A percentile compares a stretch with the other conserved stretches of the same genome.
Conservation (phyloP, 2,113 vertebrate species). For the Blennius ocellaris region DNA sequence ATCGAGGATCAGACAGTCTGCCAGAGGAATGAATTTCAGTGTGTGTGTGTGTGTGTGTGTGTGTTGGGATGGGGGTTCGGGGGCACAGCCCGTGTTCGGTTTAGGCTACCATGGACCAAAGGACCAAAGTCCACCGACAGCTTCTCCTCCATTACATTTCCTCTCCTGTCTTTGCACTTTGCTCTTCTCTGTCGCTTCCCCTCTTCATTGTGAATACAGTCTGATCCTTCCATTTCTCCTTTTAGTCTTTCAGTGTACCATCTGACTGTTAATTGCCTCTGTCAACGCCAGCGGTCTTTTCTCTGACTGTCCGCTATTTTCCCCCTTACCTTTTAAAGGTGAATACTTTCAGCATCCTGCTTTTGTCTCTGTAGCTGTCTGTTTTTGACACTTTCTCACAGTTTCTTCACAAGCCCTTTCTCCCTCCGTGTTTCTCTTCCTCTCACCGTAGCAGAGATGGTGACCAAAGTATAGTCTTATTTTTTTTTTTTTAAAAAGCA, state of each 20-base stretch:
- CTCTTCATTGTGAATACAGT: conserved; percentile 58
- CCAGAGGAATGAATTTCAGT: conserved; percentile 48
- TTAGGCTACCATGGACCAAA: conserved; percentile 37
- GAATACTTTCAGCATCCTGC: conserved; percentile 66
- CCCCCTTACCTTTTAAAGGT: conserved; percentile 55
- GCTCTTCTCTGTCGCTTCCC: conserved; percentile 54
- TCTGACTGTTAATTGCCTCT: conserved; percentile 63
- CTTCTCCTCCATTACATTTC: conserved; percentile 46
- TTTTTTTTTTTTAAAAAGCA: conserved; percentile 46
- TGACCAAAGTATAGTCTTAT: conserved; percentile 60
- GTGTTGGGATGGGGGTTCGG: conserved; percentile 12
- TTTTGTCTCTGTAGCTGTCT: conserved; percentile 73
- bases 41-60: conserved; percentile 18
- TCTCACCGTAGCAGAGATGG: conserved; percentile 54
- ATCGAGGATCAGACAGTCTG: conserved; percentile 73
- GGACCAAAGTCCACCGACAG: conserved; percentile 40
- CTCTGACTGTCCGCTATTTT: conserved; percentile 36
- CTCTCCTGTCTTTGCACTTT: conserved; percentile 39
- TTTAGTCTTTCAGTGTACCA: conserved; percentile 48
- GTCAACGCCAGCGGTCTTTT: conserved; percentile 57
- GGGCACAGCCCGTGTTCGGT: conserved; percentile 15
- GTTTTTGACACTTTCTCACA: conserved; percentile 70
- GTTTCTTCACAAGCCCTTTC: conserved; percentile 61
- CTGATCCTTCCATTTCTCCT: conserved; percentile 46
- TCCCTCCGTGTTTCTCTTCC: conserved; percentile 54